Conservation (phyloP, 2,888 invertebrate species). For the Tillus elongatus region DNA sequence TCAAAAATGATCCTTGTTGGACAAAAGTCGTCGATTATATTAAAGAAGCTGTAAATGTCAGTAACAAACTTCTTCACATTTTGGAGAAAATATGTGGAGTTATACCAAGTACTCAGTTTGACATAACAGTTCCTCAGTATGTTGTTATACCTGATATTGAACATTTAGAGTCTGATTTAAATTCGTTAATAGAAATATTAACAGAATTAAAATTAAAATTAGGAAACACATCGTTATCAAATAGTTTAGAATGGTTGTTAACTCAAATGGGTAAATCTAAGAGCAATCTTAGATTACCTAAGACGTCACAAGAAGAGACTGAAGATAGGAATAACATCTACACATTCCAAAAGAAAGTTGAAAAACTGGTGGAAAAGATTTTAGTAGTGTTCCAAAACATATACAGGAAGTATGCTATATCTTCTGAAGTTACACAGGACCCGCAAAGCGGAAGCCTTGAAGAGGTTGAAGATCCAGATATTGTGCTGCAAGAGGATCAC, state of each 20-base stretch:
- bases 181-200: slow-evolving; percentile 24
- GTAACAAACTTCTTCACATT: slow-evolving; percentile 22
- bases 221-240: slow-evolving; percentile 22
- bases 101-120: slow-evolving; percentile 24
- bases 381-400: slow-evolving; percentile 26
- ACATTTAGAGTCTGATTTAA: slow-evolving; percentile 22
- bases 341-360: slow-evolving; percentile 5
- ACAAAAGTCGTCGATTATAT: slow-evolving; percentile 23
- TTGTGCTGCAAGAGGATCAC: slow-evolving; percentile 53
- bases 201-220: slow-evolving; percentile 23
- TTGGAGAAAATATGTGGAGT: slow-evolving; percentile 25
- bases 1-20: slow-evolving; percentile 33
- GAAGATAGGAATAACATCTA: too few species aligned
- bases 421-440: slow-evolving; percentile 15
- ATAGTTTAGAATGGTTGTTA: slow-evolving; percentile 26
- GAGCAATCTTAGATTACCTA: slow-evolving; percentile 7
- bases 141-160: slow-evolving; percentile 23
- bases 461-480: slow-evolving; percentile 36
- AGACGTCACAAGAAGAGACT: too few species aligned
- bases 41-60: slow-evolving; percentile 17
- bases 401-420: slow-evolving; percentile 23
- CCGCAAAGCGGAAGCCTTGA: too few species aligned
- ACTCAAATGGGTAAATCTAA: slow-evolving; percentile 14
- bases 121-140: slow-evolving; percentile 27
- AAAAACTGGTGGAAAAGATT: slow-evolving; percentile 20